A percentile compares a stretch with the other conserved stretches of the same genome.
phyloP scores from a whole-genome alignment of 2,113 vertebrate genomes.

The Psittacula cyanocephala region DNA sequence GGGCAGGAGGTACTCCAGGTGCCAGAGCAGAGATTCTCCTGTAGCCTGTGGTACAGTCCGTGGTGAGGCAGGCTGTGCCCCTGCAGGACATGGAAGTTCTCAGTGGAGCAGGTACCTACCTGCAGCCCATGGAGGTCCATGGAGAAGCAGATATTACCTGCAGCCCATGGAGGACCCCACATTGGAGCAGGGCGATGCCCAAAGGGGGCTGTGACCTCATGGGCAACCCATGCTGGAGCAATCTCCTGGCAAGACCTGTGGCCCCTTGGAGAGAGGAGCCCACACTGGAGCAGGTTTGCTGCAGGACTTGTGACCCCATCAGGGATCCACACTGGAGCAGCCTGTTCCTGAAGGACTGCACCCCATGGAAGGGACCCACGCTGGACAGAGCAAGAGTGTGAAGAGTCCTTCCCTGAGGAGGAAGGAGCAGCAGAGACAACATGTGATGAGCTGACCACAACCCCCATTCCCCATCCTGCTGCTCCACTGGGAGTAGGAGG shows the following conservation, averaged over 20 bases:
- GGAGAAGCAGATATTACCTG: not conserved
- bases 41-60: not conserved
- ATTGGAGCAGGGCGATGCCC: not conserved
- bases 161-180: not conserved
- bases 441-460: rapidly evolving
- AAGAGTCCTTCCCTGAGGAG: not conserved
- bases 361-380: rapidly evolving
- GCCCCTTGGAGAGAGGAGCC: not conserved
- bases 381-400: not conserved
- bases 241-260: not conserved
- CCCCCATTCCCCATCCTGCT: rapidly evolving
- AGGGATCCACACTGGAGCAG: not conserved
- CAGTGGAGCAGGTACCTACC: too few relatives aligned
- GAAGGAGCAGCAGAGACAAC: not conserved
- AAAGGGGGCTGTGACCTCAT: not conserved
- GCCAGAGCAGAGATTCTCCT: not conserved
- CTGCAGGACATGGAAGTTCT: not conserved
- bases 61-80: not conserved
- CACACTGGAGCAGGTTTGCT: not conserved
- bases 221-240: not conserved
- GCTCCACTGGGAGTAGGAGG: rapidly evolving
- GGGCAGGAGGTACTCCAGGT: not conserved
- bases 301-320: not conserved
- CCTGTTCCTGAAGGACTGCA: not conserved
- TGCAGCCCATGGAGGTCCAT: not conserved